Evolutionary conservation across 2,797 vertebrate species (phyloP).

Genomic region (Macropus fuliginosus): DNA sequence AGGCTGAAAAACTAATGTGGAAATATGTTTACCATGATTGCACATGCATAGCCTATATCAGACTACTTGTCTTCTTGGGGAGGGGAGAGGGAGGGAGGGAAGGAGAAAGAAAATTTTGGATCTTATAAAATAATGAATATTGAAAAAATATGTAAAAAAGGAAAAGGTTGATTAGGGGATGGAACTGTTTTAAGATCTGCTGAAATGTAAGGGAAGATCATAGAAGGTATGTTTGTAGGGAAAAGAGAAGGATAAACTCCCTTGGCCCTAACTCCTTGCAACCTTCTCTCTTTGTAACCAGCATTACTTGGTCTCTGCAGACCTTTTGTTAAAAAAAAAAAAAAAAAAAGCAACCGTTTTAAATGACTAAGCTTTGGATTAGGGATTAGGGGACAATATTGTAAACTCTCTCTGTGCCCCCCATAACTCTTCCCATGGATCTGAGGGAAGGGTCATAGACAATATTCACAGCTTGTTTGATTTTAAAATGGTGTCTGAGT

Average conservation of each 20-base stretch:
- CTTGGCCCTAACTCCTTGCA: not conserved
- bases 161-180: constrained; percentile 7
- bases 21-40: not conserved
- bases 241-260: not conserved
- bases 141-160: not conserved
- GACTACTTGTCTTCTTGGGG: not conserved
- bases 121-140: not conserved
- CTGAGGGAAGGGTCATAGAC: constrained; percentile 4
- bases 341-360: not conserved
- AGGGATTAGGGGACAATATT: constrained; percentile 8
- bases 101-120: not conserved
- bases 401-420: not conserved
- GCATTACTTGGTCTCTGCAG: constrained; percentile 2
- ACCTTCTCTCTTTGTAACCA: not conserved
- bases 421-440: constrained; percentile 20
- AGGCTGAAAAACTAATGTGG: not conserved
- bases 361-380: not conserved
- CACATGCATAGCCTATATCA: not conserved
- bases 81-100: not conserved
- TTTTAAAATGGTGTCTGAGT: constrained; percentile 37
- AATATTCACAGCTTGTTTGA: constrained; percentile 46
- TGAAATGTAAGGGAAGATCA: constrained; percentile 31
- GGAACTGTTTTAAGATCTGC: constrained; percentile 24
- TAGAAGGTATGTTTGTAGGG: not conserved
- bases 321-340: not conserved